Evolutionary conservation across 1,140 invertebrate species (phyloP).

Genomic region (Stegodyphus mimosarum): DNA sequence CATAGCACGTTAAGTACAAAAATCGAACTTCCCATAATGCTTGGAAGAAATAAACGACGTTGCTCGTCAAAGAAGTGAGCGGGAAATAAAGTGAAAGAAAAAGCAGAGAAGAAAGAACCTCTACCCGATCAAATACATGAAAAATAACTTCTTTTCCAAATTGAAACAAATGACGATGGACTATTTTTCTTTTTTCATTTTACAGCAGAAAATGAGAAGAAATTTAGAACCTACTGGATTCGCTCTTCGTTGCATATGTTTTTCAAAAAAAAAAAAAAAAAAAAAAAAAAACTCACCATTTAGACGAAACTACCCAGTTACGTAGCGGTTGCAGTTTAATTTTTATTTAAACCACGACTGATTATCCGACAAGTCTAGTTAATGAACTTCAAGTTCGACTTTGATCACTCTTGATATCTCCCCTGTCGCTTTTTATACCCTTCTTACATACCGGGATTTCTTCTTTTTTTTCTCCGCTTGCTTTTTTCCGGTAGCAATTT

Average conservation of each 20-base stretch:
- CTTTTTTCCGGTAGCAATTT: background rate
- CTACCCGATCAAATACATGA: conserved; percentile 5
- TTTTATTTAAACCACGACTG: conserved; percentile 55
- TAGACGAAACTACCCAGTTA: background rate
- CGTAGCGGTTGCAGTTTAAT: conserved; percentile 7
- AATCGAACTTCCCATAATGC: conserved; percentile 26
- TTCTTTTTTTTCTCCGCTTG: background rate
- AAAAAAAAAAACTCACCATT: background rate
- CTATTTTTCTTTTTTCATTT: background rate
- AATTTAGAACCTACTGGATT: background rate
- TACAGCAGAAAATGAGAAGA: background rate
- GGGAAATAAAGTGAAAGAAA: background rate
- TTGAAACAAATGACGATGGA: conserved; percentile 51
- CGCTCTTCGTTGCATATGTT: background rate
- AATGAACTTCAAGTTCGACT: conserved; percentile 45
- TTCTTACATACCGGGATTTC: background rate
- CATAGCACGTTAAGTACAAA: conserved; percentile 12
- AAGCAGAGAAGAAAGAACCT: background rate
- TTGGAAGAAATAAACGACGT: background rate
- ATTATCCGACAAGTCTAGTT: conserved; percentile 56
- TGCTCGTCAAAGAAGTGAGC: conserved; percentile 5
- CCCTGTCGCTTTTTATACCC: background rate
- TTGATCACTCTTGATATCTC: conserved; percentile 30
- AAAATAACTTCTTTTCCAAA: conserved; percentile 28
- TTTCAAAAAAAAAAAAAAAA: background rate